Percentiles rank a stretch among this genome's conserved stretches.
Evolutionary conservation across 2,888 invertebrate genomes (phyloP).

Genomic region (Erynnis tages): DNA sequence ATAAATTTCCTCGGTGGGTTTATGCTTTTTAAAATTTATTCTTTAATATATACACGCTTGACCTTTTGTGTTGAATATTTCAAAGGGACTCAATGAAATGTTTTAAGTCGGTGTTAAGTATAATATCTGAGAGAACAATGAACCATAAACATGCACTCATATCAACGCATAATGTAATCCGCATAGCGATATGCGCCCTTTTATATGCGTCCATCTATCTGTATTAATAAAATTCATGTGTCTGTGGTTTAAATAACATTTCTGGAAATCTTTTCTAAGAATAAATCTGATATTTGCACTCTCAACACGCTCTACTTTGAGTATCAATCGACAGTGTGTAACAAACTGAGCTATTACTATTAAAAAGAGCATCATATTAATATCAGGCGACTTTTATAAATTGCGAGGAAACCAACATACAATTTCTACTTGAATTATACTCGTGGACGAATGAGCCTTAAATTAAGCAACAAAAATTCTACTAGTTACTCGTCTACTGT

Average conservation of each 20-base stretch:
- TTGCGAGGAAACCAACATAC: too few species aligned
- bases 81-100: constrained; percentile 59
- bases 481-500: too few species aligned
- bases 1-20: constrained; percentile 38
- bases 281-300: too few species aligned
- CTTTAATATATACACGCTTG: constrained; percentile 34
- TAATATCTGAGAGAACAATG: constrained; percentile 69
- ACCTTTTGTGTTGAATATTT: constrained; percentile 57
- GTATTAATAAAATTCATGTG: constrained; percentile 7
- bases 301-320: too few species aligned
- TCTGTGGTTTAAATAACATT: constrained; percentile 1
- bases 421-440: too few species aligned
- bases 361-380: too few species aligned
- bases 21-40: constrained; percentile 28
- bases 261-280: neutral
- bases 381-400: too few species aligned
- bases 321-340: too few species aligned
- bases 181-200: constrained; percentile 52
- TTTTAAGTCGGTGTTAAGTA: constrained; percentile 65
- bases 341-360: too few species aligned
- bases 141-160: constrained; percentile 69
- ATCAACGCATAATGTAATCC: constrained; percentile 67
- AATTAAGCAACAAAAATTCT: too few species aligned
- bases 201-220: constrained; percentile 42
- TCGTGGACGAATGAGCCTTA: too few species aligned